These are phyloP conservation scores for Tupaia tana DNA, from an alignment of 2,113 vertebrate species.

Conservation along the genomic window DNA sequence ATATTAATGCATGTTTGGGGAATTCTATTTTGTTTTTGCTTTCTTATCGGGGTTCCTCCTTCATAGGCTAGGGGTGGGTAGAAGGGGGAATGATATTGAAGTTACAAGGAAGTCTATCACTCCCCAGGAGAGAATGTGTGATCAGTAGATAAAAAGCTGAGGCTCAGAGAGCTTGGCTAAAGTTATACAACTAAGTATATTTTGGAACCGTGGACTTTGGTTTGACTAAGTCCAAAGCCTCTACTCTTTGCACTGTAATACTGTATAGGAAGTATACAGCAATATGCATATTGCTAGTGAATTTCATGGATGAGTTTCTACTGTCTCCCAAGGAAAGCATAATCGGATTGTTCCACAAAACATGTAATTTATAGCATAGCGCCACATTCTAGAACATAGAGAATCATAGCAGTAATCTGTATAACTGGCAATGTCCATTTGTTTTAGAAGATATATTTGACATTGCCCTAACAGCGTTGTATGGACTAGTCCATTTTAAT, in stretches of 20 bases:
- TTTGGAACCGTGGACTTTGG: neutral
- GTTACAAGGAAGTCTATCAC: neutral
- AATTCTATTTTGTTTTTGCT: neutral
- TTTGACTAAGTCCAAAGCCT: neutral
- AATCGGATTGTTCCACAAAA: neutral
- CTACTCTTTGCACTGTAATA: neutral
- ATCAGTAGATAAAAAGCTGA: neutral
- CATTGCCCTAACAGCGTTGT: neutral
- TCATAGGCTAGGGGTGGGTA: neutral
- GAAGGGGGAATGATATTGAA: neutral
- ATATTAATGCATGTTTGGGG: neutral
- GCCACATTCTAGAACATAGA: neutral
- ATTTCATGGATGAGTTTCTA: neutral
- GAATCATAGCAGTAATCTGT: neutral
- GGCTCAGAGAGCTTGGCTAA: neutral
- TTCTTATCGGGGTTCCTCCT: neutral
- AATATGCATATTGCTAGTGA: neutral
- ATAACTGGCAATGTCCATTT: neutral
- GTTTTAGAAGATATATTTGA: neutral
- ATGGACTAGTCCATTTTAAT: neutral
- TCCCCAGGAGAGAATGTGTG: neutral
- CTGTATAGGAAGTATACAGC: neutral
- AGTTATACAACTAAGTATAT: neutral
- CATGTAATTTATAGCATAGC: neutral
- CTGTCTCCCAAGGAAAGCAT: neutral